Percentiles rank a stretch among this genome's conserved stretches.
phyloP scores from a whole-genome alignment of 2,113 vertebrate species.

The Solea senegalensis region DNA sequence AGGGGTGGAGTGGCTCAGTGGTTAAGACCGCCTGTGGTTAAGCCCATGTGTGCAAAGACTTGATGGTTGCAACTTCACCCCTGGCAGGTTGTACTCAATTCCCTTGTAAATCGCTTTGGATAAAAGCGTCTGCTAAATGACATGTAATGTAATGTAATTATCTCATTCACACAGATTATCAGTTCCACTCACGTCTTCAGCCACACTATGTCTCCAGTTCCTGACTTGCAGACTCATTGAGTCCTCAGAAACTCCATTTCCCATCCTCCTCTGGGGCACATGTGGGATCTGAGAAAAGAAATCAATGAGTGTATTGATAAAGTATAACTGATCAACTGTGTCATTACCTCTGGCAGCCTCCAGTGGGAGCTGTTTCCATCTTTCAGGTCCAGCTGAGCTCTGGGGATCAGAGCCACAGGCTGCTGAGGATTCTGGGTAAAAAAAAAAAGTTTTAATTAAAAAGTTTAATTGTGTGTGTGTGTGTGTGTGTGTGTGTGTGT shows the following conservation, averaged over 20 bases:
- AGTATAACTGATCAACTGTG: not conserved
- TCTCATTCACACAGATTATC: no score
- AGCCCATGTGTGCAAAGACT: no score
- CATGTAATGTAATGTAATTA: no score
- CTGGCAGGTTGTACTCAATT: no score
- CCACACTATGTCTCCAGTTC: conserved; percentile 54
- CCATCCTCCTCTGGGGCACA: conserved; percentile 48
- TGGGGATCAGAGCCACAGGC: conserved; percentile 51
- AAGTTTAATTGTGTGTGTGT: not conserved
- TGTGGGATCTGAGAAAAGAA: conserved; percentile 11
- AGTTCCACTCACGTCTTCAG: conserved; percentile 53
- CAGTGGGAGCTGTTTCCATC: not conserved
- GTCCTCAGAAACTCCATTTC: conserved; percentile 61
- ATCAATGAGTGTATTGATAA: not conserved
- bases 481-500: conserved; percentile 14
- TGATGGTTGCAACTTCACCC: no score
- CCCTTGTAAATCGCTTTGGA: no score
- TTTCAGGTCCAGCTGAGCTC: conserved; percentile 43
- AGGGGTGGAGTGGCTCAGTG: no score
- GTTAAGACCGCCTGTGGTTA: no score
- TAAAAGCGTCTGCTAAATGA: no score
- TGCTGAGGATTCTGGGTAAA: conserved; percentile 31
- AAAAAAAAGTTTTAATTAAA: not conserved
- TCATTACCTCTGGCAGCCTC: conserved; percentile 43
- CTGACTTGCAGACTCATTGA: not conserved